Evolutionary conservation across 2,888 invertebrate species (phyloP).

Genomic region (Ellobium chinense): DNA sequence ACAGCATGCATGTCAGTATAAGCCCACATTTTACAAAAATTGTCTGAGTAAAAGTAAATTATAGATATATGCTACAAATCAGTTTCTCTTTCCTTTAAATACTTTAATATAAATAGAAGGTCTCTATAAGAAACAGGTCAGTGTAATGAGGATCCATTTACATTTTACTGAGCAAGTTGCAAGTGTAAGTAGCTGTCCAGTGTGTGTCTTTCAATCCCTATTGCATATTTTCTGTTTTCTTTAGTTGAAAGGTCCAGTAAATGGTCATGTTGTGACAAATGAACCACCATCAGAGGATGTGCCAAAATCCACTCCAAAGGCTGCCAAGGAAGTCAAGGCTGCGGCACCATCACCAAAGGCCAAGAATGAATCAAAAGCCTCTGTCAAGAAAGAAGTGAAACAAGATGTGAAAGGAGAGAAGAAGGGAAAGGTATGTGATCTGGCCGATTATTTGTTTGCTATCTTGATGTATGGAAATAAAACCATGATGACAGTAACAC

Average conservation of each 20-base stretch:
- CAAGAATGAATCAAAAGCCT: conserved; percentile 43
- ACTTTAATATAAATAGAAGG: too few relatives aligned
- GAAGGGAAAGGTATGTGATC: conserved; percentile 54
- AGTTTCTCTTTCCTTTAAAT: too few relatives aligned
- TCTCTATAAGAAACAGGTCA: not conserved
- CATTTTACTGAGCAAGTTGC: not conserved
- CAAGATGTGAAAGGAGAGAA: conserved; percentile 49
- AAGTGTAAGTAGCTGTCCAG: too few relatives aligned
- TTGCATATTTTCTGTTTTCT: not conserved
- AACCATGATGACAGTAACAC: too few relatives aligned
- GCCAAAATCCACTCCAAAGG: conserved; percentile 45
- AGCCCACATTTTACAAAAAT: too few relatives aligned
- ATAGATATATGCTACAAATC: too few relatives aligned
- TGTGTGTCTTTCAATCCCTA: too few relatives aligned
- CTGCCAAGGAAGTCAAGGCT: conserved; percentile 47
- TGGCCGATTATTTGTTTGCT: too few relatives aligned
- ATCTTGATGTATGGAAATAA: too few relatives aligned
- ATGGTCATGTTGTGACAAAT: conserved; percentile 61
- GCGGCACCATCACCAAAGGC: conserved; percentile 42
- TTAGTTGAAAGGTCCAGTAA: conserved; percentile 58
- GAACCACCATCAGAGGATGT: conserved; percentile 50
- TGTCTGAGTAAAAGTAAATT: too few relatives aligned
- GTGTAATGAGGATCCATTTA: not conserved
- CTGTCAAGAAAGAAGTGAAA: conserved; percentile 27
- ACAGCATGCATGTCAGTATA: too few relatives aligned